These are phyloP conservation scores for Ranitomeya variabilis DNA, from an alignment of 2,113 vertebrate genomes.

Conservation along the genomic window DNA sequence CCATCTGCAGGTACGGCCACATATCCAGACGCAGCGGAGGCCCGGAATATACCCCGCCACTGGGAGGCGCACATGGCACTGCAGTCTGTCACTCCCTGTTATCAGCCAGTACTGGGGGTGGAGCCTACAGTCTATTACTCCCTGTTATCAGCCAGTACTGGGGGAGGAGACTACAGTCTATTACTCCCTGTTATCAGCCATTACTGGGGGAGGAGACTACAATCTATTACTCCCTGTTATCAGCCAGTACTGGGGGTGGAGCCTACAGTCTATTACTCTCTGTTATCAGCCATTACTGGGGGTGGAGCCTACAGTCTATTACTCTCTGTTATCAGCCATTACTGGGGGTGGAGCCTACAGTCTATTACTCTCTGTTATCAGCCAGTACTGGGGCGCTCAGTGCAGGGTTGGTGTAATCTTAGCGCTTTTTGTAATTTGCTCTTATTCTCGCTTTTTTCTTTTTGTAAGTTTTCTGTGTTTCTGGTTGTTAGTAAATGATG, in stretches of 20 bases:
- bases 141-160: not conserved
- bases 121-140: not conserved
- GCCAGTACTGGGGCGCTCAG: not conserved
- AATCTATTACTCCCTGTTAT: not conserved
- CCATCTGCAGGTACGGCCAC: no score
- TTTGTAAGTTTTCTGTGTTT: no score
- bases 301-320: no score
- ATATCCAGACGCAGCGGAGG: no score
- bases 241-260: no score
- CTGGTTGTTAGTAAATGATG: no score
- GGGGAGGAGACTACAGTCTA: not conserved
- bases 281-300: constrained; percentile 11
- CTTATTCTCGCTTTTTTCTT: no score
- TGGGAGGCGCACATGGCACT: not conserved
- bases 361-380: not conserved
- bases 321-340: not conserved
- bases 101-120: not conserved
- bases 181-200: not conserved
- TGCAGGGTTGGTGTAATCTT: no score
- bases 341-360: no score
- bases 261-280: not conserved
- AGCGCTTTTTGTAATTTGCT: no score
- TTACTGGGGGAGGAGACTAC: no score
- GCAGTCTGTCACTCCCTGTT: not conserved
- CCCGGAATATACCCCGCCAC: no score